phyloP scores from a whole-genome alignment of 1,140 invertebrate species.

The Brachionus paranguensis region DNA sequence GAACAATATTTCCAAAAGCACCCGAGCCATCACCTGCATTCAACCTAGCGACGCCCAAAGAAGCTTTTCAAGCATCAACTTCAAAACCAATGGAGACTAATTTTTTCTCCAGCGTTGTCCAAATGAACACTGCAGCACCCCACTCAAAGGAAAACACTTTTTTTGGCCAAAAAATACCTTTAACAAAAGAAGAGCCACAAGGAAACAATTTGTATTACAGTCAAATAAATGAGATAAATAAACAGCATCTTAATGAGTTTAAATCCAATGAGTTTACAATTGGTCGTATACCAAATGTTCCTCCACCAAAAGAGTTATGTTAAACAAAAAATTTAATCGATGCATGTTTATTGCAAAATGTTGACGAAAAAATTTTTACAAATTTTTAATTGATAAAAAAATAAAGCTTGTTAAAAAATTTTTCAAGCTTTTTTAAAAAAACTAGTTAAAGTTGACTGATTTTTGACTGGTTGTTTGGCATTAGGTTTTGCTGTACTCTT shows the following conservation, averaged over 20 bases:
- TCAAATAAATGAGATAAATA: neutral
- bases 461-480: neutral
- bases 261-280: slow-evolving; percentile 27
- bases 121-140: neutral
- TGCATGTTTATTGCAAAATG: neutral
- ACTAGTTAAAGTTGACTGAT: slow-evolving; percentile 8
- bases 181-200: neutral
- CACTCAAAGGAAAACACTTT: neutral
- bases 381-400: neutral
- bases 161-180: neutral
- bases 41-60: neutral
- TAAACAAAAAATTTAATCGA: neutral
- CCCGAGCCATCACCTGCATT: neutral
- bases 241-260: slow-evolving; percentile 7
- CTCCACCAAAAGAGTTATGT: slow-evolving; percentile 22
- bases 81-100: neutral
- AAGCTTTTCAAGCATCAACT: neutral
- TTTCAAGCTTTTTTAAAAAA: slow-evolving; percentile 29
- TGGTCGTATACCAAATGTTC: slow-evolving; percentile 3
- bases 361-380: neutral
- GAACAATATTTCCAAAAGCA: neutral
- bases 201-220: neutral
- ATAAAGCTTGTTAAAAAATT: neutral
- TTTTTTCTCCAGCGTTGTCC: neutral
- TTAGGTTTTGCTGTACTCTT: neutral